phyloP scores from a whole-genome alignment of 2,797 vertebrate genomes.

The Micromesistius poutassou region DNA sequence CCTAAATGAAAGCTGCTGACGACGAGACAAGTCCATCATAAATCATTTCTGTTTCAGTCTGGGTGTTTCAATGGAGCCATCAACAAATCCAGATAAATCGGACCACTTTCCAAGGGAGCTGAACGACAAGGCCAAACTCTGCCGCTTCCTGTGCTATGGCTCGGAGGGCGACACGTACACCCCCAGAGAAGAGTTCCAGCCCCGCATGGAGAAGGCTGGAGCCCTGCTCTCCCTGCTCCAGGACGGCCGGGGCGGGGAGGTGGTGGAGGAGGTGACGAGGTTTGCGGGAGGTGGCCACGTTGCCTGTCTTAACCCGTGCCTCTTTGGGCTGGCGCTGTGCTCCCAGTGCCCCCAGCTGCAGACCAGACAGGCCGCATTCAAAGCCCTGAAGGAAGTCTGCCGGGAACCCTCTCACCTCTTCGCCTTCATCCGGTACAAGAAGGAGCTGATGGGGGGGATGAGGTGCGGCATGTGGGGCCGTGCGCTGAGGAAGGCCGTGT shows the following conservation, averaged over 20 bases:
- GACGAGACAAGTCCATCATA: background rate
- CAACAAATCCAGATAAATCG: slow-evolving; percentile 37
- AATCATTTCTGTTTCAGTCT: slow-evolving; percentile 29
- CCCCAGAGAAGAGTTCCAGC: slow-evolving; percentile 72
- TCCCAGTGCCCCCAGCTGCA: slow-evolving; percentile 84
- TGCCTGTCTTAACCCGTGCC: slow-evolving; percentile 71
- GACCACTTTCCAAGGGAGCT: slow-evolving; percentile 66
- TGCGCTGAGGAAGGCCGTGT: slow-evolving; percentile 87
- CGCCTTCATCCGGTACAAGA: slow-evolving; percentile 90
- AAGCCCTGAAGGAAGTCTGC: slow-evolving; percentile 85
- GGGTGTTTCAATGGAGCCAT: slow-evolving; percentile 71
- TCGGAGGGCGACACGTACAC: slow-evolving; percentile 80
- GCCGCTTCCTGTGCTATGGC: slow-evolving; percentile 87
- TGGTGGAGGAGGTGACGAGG: slow-evolving; percentile 82
- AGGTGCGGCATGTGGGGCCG: slow-evolving; percentile 95
- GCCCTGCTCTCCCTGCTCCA: slow-evolving; percentile 82
- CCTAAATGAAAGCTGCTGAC: too few species aligned
- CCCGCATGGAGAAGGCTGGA: slow-evolving; percentile 70
- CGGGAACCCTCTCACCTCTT: slow-evolving; percentile 83
- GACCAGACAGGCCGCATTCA: slow-evolving; percentile 86
- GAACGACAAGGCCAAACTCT: slow-evolving; percentile 75
- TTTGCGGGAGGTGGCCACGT: slow-evolving; percentile 78
- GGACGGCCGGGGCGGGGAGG: slow-evolving; percentile 82
- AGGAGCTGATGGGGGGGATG: slow-evolving; percentile 88
- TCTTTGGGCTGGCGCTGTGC: slow-evolving; percentile 88